Conservation (phyloP, 2,113 vertebrate genomes). For the Okapia johnstoni region DNA sequence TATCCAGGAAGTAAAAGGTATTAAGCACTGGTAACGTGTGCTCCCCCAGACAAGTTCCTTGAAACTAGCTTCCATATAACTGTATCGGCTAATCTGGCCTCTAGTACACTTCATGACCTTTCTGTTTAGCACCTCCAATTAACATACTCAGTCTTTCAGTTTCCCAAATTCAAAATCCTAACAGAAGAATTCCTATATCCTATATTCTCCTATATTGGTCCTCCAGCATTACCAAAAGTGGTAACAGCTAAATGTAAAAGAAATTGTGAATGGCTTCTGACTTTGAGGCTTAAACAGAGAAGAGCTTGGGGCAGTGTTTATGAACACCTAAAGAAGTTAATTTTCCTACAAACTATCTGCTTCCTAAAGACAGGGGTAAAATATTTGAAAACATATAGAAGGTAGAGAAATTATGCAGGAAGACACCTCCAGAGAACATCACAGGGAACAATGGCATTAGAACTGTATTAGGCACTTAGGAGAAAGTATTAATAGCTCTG, state of each 20-base stretch:
- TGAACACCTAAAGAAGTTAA: neutral
- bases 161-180: neutral
- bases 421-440: neutral
- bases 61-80: neutral
- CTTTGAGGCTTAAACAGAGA: neutral
- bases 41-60: neutral
- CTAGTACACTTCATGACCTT: neutral
- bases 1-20: neutral
- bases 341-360: neutral
- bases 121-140: neutral
- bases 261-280: neutral
- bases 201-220: neutral
- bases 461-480: neutral
- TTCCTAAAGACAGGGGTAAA: neutral
- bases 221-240: neutral
- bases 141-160: neutral
- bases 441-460: neutral
- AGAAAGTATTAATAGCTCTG: neutral
- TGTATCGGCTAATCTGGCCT: neutral
- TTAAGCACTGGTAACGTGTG: neutral
- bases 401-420: slow-evolving; percentile 6
- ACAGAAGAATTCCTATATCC: neutral
- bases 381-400: neutral
- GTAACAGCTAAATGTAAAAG: neutral
- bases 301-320: neutral